These are phyloP conservation scores for Ormyrus rosae DNA, from an alignment of 2,888 invertebrate species.

Conservation along the genomic window DNA sequence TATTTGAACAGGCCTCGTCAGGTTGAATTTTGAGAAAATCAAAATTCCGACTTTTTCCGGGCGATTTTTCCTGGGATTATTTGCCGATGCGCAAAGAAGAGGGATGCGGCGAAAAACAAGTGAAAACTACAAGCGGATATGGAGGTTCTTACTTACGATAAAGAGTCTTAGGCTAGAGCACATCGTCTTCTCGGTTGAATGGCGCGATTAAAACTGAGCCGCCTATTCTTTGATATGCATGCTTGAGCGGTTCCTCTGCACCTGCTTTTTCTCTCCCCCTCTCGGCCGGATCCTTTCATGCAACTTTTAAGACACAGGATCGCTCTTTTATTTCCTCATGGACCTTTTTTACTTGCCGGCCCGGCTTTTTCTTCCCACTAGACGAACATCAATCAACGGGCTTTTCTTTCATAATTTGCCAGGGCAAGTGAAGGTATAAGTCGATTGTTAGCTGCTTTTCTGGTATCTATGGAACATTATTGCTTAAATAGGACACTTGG, in stretches of 20 bases:
- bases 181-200: constrained; percentile 49
- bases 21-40: no score
- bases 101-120: not conserved
- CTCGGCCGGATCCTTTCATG: constrained; percentile 31
- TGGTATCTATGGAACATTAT: no score
- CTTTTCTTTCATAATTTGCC: no score
- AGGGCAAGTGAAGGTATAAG: no score
- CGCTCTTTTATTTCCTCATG: constrained; percentile 27
- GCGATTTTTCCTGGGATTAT: no score
- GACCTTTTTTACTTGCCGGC: constrained; percentile 1
- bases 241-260: constrained; percentile 36
- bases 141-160: constrained; percentile 33
- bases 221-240: constrained; percentile 45
- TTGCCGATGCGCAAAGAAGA: not conserved
- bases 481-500: no score
- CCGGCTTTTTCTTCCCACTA: no score
- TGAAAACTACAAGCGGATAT: not conserved
- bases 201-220: constrained; percentile 47
- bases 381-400: no score
- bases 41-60: no score
- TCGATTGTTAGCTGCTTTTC: no score
- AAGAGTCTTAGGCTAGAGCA: not conserved
- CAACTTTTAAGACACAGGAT: constrained; percentile 25
- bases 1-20: no score
- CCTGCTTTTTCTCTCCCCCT: constrained; percentile 63